These are phyloP conservation scores for Benthosema pterotum DNA, from an alignment of 2,797 vertebrate genomes.

Conservation along the genomic window DNA sequence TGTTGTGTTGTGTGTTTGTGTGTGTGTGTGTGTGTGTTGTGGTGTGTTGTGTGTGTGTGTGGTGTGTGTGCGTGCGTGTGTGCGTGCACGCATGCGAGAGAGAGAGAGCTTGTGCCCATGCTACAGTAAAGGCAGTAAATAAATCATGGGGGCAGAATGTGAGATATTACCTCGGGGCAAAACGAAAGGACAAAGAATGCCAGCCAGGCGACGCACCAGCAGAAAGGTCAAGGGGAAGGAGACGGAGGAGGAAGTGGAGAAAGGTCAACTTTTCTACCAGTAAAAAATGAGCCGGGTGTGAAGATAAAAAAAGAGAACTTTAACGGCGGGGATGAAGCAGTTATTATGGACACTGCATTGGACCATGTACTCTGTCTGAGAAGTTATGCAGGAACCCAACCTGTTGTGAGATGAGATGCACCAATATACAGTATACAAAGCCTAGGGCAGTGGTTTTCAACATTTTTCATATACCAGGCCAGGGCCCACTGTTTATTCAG, in stretches of 20 bases:
- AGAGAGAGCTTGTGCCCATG: constrained; percentile 11
- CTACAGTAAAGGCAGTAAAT: constrained; percentile 65
- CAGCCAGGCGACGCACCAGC: constrained; percentile 42
- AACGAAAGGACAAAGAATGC: constrained; percentile 70
- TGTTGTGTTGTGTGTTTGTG: constrained; percentile 2
- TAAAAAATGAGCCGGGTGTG: constrained; percentile 54
- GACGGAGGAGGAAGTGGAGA: constrained; percentile 37
- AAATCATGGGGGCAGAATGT: constrained; percentile 68
- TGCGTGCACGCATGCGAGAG: not conserved
- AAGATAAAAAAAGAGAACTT: constrained; percentile 43
- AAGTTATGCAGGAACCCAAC: constrained; percentile 19
- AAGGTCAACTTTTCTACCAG: constrained; percentile 66
- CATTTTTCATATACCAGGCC: no score
- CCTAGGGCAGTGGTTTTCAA: no score
- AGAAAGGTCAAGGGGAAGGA: constrained; percentile 77
- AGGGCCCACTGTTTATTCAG: no score
- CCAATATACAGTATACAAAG: constrained; percentile 2
- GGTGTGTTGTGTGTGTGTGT: constrained; percentile 3
- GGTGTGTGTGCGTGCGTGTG: constrained; percentile 8
- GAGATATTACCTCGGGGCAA: constrained; percentile 67
- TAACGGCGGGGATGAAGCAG: not conserved
- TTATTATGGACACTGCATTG: constrained; percentile 41
- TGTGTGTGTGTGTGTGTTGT: not conserved
- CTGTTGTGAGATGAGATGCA: no score
- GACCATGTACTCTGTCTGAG: constrained; percentile 6